Evolutionary conservation across 2,888 invertebrate species (phyloP).

Genomic region (Drosophila buzzatii): DNA sequence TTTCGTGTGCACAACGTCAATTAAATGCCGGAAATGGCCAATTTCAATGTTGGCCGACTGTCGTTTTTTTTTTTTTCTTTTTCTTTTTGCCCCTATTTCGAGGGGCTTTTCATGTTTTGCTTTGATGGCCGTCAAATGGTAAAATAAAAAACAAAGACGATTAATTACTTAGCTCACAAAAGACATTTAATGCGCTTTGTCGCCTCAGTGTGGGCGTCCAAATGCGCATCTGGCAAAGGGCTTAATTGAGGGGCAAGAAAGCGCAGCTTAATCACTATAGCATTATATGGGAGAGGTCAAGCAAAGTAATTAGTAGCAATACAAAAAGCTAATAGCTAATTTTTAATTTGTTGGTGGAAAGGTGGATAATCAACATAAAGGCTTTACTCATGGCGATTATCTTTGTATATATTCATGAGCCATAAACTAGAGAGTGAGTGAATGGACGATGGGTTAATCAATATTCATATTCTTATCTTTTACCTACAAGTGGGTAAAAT

Average conservation of each 20-base stretch:
- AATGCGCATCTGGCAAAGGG: constrained; percentile 28
- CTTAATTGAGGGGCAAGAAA: constrained; percentile 59
- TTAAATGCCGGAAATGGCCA: constrained; percentile 76
- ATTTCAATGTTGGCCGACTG: constrained; percentile 69
- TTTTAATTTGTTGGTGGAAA: constrained; percentile 17
- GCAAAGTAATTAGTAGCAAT: constrained; percentile 48
- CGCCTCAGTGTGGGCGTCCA: constrained; percentile 46
- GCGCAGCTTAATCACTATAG: constrained; percentile 40
- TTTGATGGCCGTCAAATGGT: constrained; percentile 70
- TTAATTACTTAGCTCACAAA: constrained; percentile 73
- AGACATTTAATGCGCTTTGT: constrained; percentile 68
- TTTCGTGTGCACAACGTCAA: constrained; percentile 65
- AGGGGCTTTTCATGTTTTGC: constrained; percentile 71
- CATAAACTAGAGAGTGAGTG: background rate
- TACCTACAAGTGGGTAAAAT: constrained; percentile 8
- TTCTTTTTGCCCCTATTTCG: constrained; percentile 56
- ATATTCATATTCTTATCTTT: constrained; percentile 18
- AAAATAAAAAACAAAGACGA: constrained; percentile 60
- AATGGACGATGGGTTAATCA: constrained; percentile 3
- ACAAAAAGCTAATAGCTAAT: constrained; percentile 9
- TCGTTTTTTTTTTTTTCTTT: constrained; percentile 20
- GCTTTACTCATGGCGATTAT: constrained; percentile 24
- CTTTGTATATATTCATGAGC: constrained; percentile 5
- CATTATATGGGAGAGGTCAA: constrained; percentile 19
- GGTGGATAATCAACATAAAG: constrained; percentile 4